Evolutionary conservation across 2,113 vertebrate species (phyloP).

Genomic region (Ophiodon elongatus): DNA sequence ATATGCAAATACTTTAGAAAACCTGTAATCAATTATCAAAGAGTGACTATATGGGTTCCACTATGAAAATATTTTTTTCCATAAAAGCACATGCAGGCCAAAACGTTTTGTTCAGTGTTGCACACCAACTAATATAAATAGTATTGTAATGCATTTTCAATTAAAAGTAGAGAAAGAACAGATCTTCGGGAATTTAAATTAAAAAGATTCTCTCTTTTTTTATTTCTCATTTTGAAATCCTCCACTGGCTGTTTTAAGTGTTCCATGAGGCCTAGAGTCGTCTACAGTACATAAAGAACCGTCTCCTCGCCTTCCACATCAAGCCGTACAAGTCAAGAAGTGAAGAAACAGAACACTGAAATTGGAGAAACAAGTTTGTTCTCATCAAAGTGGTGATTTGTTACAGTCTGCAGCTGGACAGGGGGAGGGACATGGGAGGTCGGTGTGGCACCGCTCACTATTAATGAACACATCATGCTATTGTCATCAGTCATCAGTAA

Average conservation of each 20-base stretch:
- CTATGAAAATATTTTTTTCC: background rate
- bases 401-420: conserved; percentile 50
- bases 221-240: background rate
- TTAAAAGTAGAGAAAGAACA: background rate
- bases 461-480: conserved; percentile 60
- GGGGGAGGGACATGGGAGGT: background rate
- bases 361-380: conserved; percentile 18
- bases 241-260: background rate
- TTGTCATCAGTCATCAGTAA: conserved; percentile 71
- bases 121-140: background rate
- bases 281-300: background rate
- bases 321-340: background rate
- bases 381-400: conserved; percentile 45
- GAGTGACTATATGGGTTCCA: background rate
- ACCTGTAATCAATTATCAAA: background rate
- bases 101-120: background rate
- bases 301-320: conserved; percentile 9
- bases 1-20: background rate
- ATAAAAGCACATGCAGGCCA: background rate
- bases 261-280: background rate
- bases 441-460: conserved; percentile 15
- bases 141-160: background rate
- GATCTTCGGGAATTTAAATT: background rate
- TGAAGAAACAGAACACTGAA: background rate
- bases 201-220: background rate